Evolutionary conservation across 2,113 vertebrate genomes (phyloP).

Genomic region (Oreochromis aureus): DNA sequence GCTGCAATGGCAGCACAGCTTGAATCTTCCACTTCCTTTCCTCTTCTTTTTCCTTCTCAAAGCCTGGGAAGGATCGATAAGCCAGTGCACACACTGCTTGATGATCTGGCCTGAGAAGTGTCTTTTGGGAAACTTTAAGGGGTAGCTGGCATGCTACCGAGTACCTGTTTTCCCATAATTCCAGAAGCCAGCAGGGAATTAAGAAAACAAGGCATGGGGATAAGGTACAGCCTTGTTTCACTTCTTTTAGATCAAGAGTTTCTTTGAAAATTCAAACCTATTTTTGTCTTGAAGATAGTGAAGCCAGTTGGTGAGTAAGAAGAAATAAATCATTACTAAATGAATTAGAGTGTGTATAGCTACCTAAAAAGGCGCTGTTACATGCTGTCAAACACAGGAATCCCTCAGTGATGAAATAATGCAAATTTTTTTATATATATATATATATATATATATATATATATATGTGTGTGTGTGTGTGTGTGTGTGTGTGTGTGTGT

Average conservation of each 20-base stretch:
- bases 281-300: neutral
- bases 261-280: slow-evolving; percentile 28
- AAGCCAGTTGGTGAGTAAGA: neutral
- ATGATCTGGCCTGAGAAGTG: slow-evolving; percentile 33
- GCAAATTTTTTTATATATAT: too few relatives aligned
- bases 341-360: neutral
- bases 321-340: slow-evolving; percentile 6
- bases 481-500: too few relatives aligned
- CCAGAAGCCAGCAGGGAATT: slow-evolving; percentile 7
- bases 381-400: neutral
- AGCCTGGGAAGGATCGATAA: slow-evolving; percentile 65
- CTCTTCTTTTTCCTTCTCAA: slow-evolving; percentile 28
- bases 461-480: too few relatives aligned
- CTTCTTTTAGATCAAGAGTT: slow-evolving; percentile 9
- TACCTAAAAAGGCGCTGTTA: neutral
- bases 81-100: slow-evolving; percentile 25
- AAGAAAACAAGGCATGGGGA: slow-evolving; percentile 8
- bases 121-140: slow-evolving; percentile 42
- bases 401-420: neutral
- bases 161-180: slow-evolving; percentile 43
- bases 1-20: slow-evolving; percentile 35
- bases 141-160: slow-evolving; percentile 9
- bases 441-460: too few relatives aligned
- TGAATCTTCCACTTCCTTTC: slow-evolving; percentile 19
- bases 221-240: neutral